Base-by-base conservation (phyloP, 2,113 vertebrate species). In the Verasper variegatus region DNA sequence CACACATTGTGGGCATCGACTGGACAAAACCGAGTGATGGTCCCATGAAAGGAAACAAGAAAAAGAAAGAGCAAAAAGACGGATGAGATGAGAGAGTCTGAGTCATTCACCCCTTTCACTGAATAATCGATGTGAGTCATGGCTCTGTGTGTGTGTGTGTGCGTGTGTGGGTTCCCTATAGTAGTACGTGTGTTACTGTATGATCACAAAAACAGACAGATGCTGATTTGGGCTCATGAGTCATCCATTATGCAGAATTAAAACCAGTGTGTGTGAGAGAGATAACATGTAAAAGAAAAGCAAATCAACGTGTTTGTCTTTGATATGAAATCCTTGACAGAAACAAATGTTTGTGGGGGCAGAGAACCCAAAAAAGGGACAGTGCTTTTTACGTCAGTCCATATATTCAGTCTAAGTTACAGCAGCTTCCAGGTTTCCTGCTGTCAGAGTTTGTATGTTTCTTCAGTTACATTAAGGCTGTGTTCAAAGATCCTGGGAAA, bases 101-200 rank as follows among this genome's bases (percentile, higher is more conserved):
- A 86, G 51, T 88, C 80, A 89, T 72, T 76, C 71, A 74, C 55
- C 77, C 60, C 71, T 83, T 78, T 74, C 68, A 71, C 62, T 69
- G 58, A 58, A 47, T 76, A 61, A 81, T 82, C 51, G 0, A 52
- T 57, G 49, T 81, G 81, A 87, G 74, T 89, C 87, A 89, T 83
- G 31, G 10, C 24, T 66, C 1, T 51, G 35, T 62, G 42, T 76
- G 51, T 55, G 59, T 40, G 58, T 67, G 55, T 56, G 35, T 51
- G 24, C 2, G 24, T 24, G 24, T 24, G 24, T 51, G 45, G 69
- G 24, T 57, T 78, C 78, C 55, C 62, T 61, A 67, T 71, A 42
- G 31, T 49, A 57, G 49, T 63, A 26, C 31, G 21, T 57, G 45
- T 80, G 15, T 72, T 6, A 60, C 12, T 82, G 26, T 79, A 51